Percentiles rank a stretch among this genome's conserved stretches.
These are phyloP conservation scores for Himantopus leucocephalus DNA, from an alignment of 2,113 vertebrate species.

Conservation along the genomic window DNA sequence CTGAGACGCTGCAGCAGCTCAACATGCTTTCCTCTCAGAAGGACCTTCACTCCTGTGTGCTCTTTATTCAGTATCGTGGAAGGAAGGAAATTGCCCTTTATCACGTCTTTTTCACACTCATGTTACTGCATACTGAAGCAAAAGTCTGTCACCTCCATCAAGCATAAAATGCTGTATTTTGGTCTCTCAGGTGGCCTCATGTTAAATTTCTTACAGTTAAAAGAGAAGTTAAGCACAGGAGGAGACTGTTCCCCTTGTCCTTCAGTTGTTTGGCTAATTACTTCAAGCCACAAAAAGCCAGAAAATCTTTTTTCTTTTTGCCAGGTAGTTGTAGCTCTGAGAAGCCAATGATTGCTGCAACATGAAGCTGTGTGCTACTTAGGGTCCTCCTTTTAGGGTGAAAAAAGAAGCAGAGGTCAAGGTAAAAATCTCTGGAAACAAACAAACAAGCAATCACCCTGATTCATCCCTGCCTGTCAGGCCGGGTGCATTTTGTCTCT, in stretches of 20 bases:
- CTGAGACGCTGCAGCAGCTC: neutral
- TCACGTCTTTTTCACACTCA: neutral
- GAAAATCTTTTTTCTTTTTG: neutral
- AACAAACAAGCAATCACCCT: neutral
- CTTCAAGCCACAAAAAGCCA: neutral
- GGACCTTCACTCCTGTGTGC: neutral
- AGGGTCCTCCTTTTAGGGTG: neutral
- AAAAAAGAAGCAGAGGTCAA: neutral
- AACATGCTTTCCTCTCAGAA: neutral
- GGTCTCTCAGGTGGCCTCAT: neutral
- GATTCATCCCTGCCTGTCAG: neutral
- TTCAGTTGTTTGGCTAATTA: neutral
- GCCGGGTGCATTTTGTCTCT: slow-evolving; percentile 9
- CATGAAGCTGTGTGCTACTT: neutral
- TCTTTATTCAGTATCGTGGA: neutral
- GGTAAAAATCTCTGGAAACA: neutral
- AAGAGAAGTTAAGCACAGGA: neutral
- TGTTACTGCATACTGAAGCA: neutral
- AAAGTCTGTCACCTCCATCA: neutral
- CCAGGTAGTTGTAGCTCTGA: neutral
- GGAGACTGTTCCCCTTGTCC: neutral
- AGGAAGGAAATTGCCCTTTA: neutral
- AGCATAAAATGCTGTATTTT: neutral
- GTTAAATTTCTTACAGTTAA: neutral
- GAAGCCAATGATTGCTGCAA: neutral